Base-by-base conservation (phyloP, 1,140 invertebrate genomes). In the Whitmania pigra region DNA sequence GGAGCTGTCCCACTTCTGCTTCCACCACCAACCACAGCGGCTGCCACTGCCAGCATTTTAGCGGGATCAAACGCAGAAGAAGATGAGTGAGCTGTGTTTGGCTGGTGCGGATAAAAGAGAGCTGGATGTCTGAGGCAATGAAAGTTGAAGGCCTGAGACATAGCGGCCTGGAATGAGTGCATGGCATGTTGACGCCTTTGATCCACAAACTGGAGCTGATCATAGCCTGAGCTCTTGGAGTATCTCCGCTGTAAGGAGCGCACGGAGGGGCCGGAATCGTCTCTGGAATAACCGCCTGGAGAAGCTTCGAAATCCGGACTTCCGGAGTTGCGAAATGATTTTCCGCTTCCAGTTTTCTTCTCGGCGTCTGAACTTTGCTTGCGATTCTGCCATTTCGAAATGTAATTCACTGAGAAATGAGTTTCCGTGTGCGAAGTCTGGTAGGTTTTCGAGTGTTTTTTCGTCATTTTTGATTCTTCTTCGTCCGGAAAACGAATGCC, bases 121-220 rank as follows among this genome's bases (percentile, higher is more conserved):
- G 31, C 49, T 25, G 69, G 69, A 49, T 70, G 40, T 49, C 49
- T 36, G 18, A 70, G 25, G 43, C 43, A 70, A 25, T 70, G 69
- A 7, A 70, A 49, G 43, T 70, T 70, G 69, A 70, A 53, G 40
- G 69, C 69, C 49, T 70, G 69, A 20, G 69, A 70, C 69, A 70
- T 70, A 36, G 69, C 69, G 18, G 69, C 69, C 22, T 70, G 69
- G 69, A 70, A 53, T 11, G 31, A 53, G 17, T 49, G 31, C 36
- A 70, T 53, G 43, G 25, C 31, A 18, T 70, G 69, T 6, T 68
- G 67, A 49, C 43, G 43, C 6, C 67, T 29, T 29, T 36, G 40
- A 20, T 68, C n/a, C 9, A 29, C 29, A 22, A 68, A 36, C 67
- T 68, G 67, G 22, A 36, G 22, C 27, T 29, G 67, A 68, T 29